These are phyloP conservation scores for Meleagris gallopavo DNA, from an alignment of 2,113 vertebrate genomes.

Conservation along the genomic window DNA sequence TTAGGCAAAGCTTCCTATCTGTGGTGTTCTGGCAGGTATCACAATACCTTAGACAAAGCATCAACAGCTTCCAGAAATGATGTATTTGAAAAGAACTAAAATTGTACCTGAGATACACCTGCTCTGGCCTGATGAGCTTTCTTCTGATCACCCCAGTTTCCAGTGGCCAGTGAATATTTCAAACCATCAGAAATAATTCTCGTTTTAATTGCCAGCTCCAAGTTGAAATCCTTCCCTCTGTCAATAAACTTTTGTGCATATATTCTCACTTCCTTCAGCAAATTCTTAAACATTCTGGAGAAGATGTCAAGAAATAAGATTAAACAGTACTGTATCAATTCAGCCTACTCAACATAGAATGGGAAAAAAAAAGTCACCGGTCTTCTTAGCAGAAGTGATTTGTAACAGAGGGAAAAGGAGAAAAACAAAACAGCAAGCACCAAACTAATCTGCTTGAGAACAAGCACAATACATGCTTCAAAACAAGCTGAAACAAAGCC, in stretches of 20 bases:
- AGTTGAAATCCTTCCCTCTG: constrained; percentile 96
- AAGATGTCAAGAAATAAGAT: not conserved
- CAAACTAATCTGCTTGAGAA: not conserved
- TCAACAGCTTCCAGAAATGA: not conserved
- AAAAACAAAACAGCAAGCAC: not conserved
- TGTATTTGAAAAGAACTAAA: not conserved
- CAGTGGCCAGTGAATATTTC: constrained; percentile 96
- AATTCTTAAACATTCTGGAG: constrained; percentile 97
- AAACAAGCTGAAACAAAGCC: not conserved
- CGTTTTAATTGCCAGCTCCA: constrained; percentile 97
- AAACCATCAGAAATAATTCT: constrained; percentile 97
- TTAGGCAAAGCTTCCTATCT: not conserved
- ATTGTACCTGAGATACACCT: constrained; percentile 93
- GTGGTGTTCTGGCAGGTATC: not conserved
- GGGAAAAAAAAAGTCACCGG: accelerated
- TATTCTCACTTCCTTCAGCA: constrained; percentile 97
- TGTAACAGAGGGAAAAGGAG: not conserved
- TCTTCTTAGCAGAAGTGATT: not conserved
- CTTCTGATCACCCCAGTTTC: constrained; percentile 99
- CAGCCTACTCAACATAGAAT: not conserved
- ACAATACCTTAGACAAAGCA: not conserved
- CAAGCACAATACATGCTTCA: not conserved
- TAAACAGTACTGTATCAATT: not conserved
- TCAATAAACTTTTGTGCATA: constrained; percentile 99
- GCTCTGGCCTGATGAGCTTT: constrained; percentile 98